Percentiles rank a stretch among this genome's conserved stretches.
phyloP scores from a whole-genome alignment of 2,113 vertebrate genomes.

The Egretta garzetta region DNA sequence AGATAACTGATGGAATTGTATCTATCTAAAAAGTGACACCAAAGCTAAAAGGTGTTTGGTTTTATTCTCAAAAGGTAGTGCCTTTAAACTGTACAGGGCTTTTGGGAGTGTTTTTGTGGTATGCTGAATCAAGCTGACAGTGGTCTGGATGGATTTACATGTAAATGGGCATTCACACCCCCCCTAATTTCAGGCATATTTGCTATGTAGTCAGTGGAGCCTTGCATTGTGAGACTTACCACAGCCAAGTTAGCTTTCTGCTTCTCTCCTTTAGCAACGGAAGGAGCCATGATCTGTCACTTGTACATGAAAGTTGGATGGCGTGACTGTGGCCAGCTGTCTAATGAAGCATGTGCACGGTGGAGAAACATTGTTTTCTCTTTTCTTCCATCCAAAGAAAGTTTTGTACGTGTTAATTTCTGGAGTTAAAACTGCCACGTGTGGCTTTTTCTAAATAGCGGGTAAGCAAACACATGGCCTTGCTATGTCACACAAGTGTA shows the following conservation, averaged over 20 bases:
- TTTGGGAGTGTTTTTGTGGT: not conserved
- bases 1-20: not conserved
- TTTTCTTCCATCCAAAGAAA: not conserved
- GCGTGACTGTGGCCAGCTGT: not conserved
- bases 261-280: not conserved
- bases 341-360: fast-evolving
- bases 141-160: not conserved
- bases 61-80: not conserved
- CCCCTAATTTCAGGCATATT: not conserved
- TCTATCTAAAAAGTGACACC: not conserved
- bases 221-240: not conserved
- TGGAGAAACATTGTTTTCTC: not conserved
- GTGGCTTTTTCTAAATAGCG: not conserved
- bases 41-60: not conserved
- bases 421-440: not conserved
- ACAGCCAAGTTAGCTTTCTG: not conserved
- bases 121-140: not conserved
- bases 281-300: not conserved
- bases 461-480: not conserved
- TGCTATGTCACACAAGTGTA: not conserved
- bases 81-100: not conserved
- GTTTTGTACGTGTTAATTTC: not conserved
- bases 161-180: not conserved
- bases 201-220: not conserved
- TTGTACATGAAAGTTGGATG: not conserved